Percentiles rank a stretch among this genome's conserved stretches.
Conservation (phyloP, 2,888 invertebrate species). For the Aethes cnicana region DNA sequence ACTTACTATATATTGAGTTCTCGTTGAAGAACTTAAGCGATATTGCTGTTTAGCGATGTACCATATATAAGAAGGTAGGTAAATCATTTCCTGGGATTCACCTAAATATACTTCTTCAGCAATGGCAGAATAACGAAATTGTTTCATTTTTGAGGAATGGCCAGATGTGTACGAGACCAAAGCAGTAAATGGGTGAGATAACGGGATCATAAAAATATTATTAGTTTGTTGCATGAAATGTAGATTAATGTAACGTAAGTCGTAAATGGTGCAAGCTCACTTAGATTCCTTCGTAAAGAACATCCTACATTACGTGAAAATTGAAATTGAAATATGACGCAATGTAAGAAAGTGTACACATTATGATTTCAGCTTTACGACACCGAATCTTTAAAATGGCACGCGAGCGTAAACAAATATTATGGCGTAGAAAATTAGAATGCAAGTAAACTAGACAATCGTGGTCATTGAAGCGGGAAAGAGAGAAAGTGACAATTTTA, state of each 20-base stretch:
- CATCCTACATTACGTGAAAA: not conserved
- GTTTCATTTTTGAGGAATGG: too few relatives aligned
- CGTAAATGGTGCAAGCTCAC: not conserved
- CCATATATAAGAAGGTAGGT: too few relatives aligned
- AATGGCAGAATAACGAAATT: too few relatives aligned
- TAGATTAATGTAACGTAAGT: not conserved
- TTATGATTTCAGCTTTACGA: constrained; percentile 11
- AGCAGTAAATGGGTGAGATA: too few relatives aligned
- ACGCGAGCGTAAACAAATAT: constrained; percentile 16
- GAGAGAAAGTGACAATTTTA: constrained; percentile 54
- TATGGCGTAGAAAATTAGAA: constrained; percentile 17
- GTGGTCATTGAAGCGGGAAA: constrained; percentile 51
- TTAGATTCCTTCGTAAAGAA: not conserved
- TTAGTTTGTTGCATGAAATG: not conserved
- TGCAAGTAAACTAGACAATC: constrained; percentile 38
- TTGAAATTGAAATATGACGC: constrained; percentile 13
- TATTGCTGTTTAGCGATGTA: too few relatives aligned
- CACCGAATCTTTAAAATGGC: constrained; percentile 15
- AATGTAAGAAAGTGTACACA: constrained; percentile 16
- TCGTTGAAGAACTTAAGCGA: constrained; percentile 20
- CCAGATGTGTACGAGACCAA: too few relatives aligned
- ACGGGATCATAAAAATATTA: too few relatives aligned
- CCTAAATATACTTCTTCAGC: too few relatives aligned
- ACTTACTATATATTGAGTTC: not conserved
- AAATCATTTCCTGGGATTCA: too few relatives aligned